A percentile compares a stretch with the other conserved stretches of the same genome.
These are phyloP conservation scores for Andrena marginata DNA, from an alignment of 2,888 invertebrate species.

Conservation along the genomic window DNA sequence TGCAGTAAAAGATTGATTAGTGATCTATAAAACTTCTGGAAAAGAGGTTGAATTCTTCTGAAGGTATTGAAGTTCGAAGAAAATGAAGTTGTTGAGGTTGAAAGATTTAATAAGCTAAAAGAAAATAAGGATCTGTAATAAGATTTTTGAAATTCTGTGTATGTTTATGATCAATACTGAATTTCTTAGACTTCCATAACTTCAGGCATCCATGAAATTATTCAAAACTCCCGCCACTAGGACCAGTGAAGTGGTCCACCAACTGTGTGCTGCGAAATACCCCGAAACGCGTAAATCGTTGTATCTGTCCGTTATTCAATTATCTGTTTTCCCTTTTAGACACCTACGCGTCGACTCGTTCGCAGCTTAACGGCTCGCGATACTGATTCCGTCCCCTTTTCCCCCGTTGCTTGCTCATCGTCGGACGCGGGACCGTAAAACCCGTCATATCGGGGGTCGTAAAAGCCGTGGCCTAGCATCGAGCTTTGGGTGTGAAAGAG, in stretches of 20 bases:
- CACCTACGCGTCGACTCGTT: slow-evolving; percentile 56
- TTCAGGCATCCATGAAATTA: background rate
- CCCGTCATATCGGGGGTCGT: slow-evolving; percentile 71
- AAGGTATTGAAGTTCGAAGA: no score
- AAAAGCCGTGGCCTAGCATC: slow-evolving; percentile 70
- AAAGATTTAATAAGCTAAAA: no score
- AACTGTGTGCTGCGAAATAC: background rate
- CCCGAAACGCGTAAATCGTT: slow-evolving; percentile 30
- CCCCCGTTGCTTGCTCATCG: slow-evolving; percentile 42
- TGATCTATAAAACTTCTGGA: no score
- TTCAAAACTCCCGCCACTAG: background rate
- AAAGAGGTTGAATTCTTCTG: no score
- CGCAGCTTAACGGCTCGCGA: slow-evolving; percentile 72
- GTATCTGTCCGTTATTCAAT: slow-evolving; percentile 62
- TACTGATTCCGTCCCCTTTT: slow-evolving; percentile 63
- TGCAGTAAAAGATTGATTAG: no score
- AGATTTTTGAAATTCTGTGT: background rate
- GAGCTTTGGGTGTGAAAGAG: slow-evolving; percentile 62
- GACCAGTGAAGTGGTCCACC: background rate
- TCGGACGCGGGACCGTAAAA: slow-evolving; percentile 73
- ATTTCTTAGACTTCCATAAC: background rate
- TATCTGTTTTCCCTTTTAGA: slow-evolving; percentile 58
- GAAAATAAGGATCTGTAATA: no score
- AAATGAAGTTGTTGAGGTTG: no score
- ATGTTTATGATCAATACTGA: background rate